Evolutionary conservation across 2,888 invertebrate genomes (phyloP), one percentile per base, ranked within the genome.

Genomic region (Melanophora roralis): DNA sequence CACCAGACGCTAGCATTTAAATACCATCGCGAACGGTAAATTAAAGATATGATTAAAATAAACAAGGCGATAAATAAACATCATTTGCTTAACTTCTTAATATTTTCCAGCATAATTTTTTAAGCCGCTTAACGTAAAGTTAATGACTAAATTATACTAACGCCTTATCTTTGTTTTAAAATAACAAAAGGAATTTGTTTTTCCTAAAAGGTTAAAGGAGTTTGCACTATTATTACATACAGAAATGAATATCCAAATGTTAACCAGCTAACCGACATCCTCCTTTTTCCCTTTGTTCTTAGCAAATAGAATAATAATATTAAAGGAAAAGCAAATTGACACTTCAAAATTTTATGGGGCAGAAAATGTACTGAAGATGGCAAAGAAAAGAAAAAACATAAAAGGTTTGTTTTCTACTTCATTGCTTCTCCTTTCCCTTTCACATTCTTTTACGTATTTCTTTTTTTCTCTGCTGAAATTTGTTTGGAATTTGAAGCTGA

Each of bases 311-410:
- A 45, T 19, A 21, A 27, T 49, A 12, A 47, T 34, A 49, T 36
- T 7, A 27, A 14, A 8, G 36, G 16, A 23, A 57, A 0, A 57
- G 12, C 34, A 55, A 43, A 23, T 27, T 43, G 21, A 27, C 27
- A 5, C 59, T 59, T 49, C 40, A 53, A 72, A 53, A 72, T 53
- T 62, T 36, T 23, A 34, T 62, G 71, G 43, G 51, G 62, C 53
- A 53, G 71, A 72, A 72, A 72, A 72, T 71, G 19, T 51, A 47
- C 23, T 12, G 34, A 47, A 45, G 19, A 11, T 16, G 19, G 9
- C 16, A 16, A 8, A 16, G 16, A 16, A 16, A 2, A 45, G n/a
- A 27, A 8, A 23, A 38, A 14, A n/a, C 1, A 1, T 19, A 32
- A 36, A 59, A 47, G 36, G 57, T 27, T 47, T 36, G 19, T 23